Base-by-base conservation (phyloP, 2,113 vertebrate genomes). In the Cochlearius cochlearius region DNA sequence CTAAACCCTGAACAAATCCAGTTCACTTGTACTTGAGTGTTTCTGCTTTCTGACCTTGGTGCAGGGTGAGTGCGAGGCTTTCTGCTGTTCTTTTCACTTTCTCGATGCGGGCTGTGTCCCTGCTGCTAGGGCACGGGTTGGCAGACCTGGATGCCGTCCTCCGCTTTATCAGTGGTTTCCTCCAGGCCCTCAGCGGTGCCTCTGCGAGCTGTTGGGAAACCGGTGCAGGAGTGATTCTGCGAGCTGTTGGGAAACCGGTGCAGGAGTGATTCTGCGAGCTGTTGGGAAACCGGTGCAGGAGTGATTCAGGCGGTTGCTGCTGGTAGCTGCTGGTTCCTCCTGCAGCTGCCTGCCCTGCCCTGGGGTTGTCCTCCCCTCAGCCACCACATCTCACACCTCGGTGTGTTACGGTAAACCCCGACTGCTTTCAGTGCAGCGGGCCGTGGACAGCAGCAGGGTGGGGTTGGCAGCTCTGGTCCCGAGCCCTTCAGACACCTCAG, bases 171-270 rank as follows among this genome's bases (percentile, higher is more conserved):
- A 6, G 58, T 9, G 59, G 41, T 56, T 62, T 73, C 55, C 34
- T 83, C 53, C 36, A 10, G 34, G 53, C 25, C 27, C 53, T 56
- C 0, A 1, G 12, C 2, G 1, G 10, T 62, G 72, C 21, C 55
- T 62, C 47, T 34, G 30, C 0, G 3, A 39, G 68, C 8, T 9
- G 53, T 9, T 52, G 53, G 59, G 39, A 34, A 19, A 23, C 7
- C 21, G 8, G 17, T 6, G 9, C 41, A 8, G 86, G n/a, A n/a
- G n/a, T n/a, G n/a, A n/a, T n/a, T n/a, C n/a, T n/a, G n/a, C n/a
- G n/a, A n/a, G n/a, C n/a, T n/a, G 55, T 10, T 52, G 55, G 60
- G 41, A n/a, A 15, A 23, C 7, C 21, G 8, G 18, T 6, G 10
- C 43, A 8, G 86, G 27, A 27, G 18, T 9, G n/a, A 36, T 27